phyloP scores from a whole-genome alignment of 2,888 invertebrate species.

The Falcaria lacertinaria region DNA sequence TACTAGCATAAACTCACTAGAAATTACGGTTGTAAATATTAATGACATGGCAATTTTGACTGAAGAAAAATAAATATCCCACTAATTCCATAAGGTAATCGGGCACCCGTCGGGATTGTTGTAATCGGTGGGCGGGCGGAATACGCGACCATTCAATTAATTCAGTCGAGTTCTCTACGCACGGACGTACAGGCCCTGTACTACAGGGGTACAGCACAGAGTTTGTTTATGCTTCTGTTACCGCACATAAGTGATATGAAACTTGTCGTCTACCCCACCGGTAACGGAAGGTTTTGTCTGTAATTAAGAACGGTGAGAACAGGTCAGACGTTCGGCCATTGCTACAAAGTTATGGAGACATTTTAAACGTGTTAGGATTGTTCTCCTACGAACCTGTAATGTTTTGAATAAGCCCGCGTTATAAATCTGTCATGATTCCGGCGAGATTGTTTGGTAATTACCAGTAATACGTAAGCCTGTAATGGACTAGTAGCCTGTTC shows the following conservation, averaged over 20 bases:
- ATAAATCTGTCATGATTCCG: slow-evolving; percentile 49
- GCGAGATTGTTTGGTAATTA: slow-evolving; percentile 39
- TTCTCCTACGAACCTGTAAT: slow-evolving; percentile 54
- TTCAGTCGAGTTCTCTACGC: slow-evolving; percentile 20
- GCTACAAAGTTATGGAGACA: slow-evolving; percentile 64
- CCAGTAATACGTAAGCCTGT: slow-evolving; percentile 28
- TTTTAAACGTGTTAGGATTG: slow-evolving; percentile 53
- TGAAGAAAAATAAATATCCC: too few relatives aligned
- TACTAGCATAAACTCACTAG: too few relatives aligned
- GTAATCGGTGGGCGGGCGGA: slow-evolving; percentile 33
- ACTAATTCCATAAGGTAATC: slow-evolving; percentile 3
- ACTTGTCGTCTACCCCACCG: slow-evolving; percentile 49
- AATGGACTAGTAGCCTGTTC: slow-evolving; percentile 16
- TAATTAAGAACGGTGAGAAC: slow-evolving; percentile 69
- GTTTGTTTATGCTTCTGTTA: slow-evolving; percentile 64
- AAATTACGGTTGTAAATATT: too few relatives aligned
- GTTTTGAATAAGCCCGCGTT: slow-evolving; percentile 45
- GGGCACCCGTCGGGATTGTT: too few relatives aligned
- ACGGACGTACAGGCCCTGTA: too few relatives aligned
- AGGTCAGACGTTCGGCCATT: slow-evolving; percentile 53
- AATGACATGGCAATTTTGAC: too few relatives aligned
- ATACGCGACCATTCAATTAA: slow-evolving; percentile 36
- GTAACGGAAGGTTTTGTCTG: slow-evolving; percentile 73
- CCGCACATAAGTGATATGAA: slow-evolving; percentile 62
- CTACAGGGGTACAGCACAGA: slow-evolving; percentile 32